Base-by-base conservation (phyloP, 2,113 vertebrate genomes). In the Pandion haliaetus region DNA sequence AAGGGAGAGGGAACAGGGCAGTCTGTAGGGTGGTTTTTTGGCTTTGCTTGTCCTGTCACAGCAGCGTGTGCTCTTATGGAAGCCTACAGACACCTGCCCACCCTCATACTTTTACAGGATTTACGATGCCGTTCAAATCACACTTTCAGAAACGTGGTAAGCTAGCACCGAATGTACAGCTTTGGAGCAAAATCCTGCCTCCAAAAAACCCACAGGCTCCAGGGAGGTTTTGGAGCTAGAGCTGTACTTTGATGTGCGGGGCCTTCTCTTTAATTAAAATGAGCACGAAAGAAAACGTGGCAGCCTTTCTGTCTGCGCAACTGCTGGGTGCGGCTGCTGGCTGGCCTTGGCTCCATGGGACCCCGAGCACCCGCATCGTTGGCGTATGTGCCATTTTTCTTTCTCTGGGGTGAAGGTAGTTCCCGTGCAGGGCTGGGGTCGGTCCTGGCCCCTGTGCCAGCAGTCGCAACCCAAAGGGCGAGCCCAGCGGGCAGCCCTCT, bases 301-400 rank as follows among this genome's bases (percentile, higher is more conserved):
- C 67, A 58, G 40, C 49, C 5, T 25, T 67, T 31, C 52, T 47
- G 69, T 15, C 18, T 0, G 12, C 34, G 13, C 34, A 13, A 5
- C 13, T 58, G 45, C 66, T 49, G 66, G 17, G 50, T 65, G 57
- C 5, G 0, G 91, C 78, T 36, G 57, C 52, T 29, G 78, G 17
- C 34, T 2, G 1, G 36, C 82, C 76, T 36, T 17, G 66, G 55
- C 74, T 70, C 57, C 32, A 1, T 0, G 1, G 17, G 19, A 16
- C 26, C 40, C 58, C 18, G 31, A 3, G 66, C 54, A 34, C 28
- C 14, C 29, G 0, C 6, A 0, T 7, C 1, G 2, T 10, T 45
- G 78, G 16, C 0, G 0, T 49, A 0, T 4, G 31, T 16, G 31
- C 24, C 6, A 0, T 47, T 49, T 70, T 47, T 14, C 9, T 29